Evolutionary conservation across 2,888 invertebrate genomes (phyloP).

Genomic region (Uloborus plumipes): DNA sequence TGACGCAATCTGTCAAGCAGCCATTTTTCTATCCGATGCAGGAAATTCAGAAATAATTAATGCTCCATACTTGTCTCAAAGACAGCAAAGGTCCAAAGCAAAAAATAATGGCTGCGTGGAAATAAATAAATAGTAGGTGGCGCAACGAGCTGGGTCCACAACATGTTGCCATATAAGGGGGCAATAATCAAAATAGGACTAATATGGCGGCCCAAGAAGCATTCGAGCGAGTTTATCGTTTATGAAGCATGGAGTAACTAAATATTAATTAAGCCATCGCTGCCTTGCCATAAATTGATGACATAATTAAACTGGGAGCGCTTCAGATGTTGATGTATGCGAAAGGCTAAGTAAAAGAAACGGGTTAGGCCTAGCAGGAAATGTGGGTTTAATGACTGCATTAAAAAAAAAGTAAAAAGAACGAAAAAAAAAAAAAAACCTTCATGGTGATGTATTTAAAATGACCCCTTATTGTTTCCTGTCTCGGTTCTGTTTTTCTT

Average conservation of each 20-base stretch:
- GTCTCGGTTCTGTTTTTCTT: constrained; percentile 29
- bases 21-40: constrained; percentile 44
- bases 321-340: constrained; percentile 62
- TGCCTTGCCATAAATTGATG: constrained; percentile 63
- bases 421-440: constrained; percentile 30
- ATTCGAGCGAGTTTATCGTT: constrained; percentile 58
- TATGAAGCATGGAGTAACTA: constrained; percentile 63
- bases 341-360: constrained; percentile 33
- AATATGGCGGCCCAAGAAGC: constrained; percentile 51
- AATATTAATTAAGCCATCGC: constrained; percentile 63
- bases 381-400: constrained; percentile 57
- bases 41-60: constrained; percentile 64
- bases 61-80: constrained; percentile 44
- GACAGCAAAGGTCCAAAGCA: background rate
- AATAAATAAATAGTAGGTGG: constrained; percentile 12
- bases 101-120: too few species aligned
- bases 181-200: constrained; percentile 40
- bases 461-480: constrained; percentile 51
- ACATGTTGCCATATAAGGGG: constrained; percentile 57
- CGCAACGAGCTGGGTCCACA: constrained; percentile 35
- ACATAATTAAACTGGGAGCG: constrained; percentile 57
- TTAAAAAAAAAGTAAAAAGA: constrained; percentile 23
- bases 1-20: constrained; percentile 59
- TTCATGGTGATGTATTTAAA: constrained; percentile 54
- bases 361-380: constrained; percentile 30